Conservation (phyloP, 2,888 invertebrate species). For the Lingula anatina region DNA sequence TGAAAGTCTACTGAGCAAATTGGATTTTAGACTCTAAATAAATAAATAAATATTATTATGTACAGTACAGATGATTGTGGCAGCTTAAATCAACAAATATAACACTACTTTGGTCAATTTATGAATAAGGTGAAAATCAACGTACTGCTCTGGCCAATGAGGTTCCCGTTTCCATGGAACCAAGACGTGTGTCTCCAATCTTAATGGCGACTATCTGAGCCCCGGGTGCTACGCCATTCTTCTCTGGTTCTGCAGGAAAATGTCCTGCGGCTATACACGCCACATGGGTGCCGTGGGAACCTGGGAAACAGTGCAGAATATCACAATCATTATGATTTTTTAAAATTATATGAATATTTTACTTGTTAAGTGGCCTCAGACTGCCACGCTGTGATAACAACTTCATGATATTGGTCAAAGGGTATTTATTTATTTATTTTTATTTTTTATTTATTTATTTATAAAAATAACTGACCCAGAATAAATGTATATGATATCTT, state of each 20-base stretch:
- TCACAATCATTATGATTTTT: background rate
- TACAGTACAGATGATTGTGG: too few species aligned
- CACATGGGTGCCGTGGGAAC: constrained; percentile 96
- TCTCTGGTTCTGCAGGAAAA: constrained; percentile 78
- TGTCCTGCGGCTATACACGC: constrained; percentile 91
- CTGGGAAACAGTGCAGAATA: constrained; percentile 62
- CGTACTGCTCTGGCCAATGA: constrained; percentile 85
- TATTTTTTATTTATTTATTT: too few species aligned
- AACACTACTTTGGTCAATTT: too few species aligned
- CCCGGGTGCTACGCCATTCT: constrained; percentile 93
- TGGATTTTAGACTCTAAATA: too few species aligned
- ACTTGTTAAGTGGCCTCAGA: background rate
- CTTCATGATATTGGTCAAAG: too few species aligned
- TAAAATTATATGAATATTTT: too few species aligned
- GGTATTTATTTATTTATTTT: too few species aligned
- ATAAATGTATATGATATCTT: too few species aligned
- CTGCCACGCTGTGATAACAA: background rate
- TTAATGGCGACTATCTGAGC: constrained; percentile 89
- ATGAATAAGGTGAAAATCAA: constrained; percentile 54
- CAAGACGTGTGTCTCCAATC: constrained; percentile 85
- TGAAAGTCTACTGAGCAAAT: too few species aligned
- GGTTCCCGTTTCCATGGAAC: constrained; percentile 95
- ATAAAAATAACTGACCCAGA: too few species aligned
- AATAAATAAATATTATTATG: too few species aligned
- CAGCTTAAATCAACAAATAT: too few species aligned